Conservation (phyloP, 2,113 vertebrate genomes). For the Pteropus alecto region DNA sequence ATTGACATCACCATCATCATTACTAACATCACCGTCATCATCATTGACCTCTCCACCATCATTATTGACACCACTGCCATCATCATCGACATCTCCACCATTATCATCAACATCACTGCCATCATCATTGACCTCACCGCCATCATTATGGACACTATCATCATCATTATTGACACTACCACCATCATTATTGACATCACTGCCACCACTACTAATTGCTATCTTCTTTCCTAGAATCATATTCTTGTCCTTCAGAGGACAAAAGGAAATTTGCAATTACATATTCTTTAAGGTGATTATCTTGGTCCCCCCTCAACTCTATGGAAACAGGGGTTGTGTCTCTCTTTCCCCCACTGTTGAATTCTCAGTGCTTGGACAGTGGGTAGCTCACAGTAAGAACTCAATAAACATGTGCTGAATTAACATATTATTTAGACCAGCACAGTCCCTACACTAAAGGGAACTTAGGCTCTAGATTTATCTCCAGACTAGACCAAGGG, state of each 20-base stretch:
- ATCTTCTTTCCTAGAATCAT: background rate
- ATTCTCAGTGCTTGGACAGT: background rate
- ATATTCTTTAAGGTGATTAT: background rate
- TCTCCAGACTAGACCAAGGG: background rate
- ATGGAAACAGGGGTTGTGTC: background rate
- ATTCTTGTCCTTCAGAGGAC: background rate
- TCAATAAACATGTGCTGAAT: background rate
- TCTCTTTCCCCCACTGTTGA: background rate
- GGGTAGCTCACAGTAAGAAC: background rate
- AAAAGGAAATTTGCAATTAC: background rate
- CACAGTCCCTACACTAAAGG: background rate
- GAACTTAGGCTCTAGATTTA: background rate
- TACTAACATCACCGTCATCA: background rate
- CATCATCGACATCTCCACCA: background rate
- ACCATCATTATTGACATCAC: accelerated
- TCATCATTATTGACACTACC: background rate
- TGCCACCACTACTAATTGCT: background rate
- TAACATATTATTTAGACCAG: background rate
- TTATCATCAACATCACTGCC: background rate
- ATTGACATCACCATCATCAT: background rate
- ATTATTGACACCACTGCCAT: background rate
- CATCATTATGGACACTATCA: background rate
- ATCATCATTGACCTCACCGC: no score
- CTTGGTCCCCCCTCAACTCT: background rate
- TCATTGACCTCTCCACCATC: background rate